Base-by-base conservation (phyloP, 2,113 vertebrate genomes). In the Ophthalmolycus amberensis region DNA sequence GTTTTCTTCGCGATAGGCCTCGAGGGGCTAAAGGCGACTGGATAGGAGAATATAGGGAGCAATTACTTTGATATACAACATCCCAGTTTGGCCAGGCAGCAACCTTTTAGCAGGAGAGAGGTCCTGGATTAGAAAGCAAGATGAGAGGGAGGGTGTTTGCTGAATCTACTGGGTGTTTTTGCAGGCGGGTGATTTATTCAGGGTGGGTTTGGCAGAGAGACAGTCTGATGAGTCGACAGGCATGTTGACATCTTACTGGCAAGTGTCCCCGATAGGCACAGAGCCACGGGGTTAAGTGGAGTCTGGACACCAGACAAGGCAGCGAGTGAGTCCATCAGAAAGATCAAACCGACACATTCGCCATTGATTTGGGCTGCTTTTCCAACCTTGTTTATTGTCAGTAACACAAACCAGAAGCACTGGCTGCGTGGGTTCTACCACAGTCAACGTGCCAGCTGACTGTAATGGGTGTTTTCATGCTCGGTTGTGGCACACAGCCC, bases 11-110 rank as follows among this genome's bases (percentile, higher is more conserved):
- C 22, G 63, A 34, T 34, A 22, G 42, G 29, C 70, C 78, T 76
- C 50, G 5, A 46, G 27, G 63, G 69, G 60, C 48, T 4, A 69
- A 71, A 68, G 0, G 11, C 2, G 22, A 68, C 44, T 20, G 44
- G 42, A 68, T 34, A 16, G 38, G 16, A 65, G 32, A 63, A 75
- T 72, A 69, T 50, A 44, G 46, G 34, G 44, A 75, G 70, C 70
- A 68, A n/a, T 80, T 75, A 69, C 83, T 85, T 77, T 78, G 73
- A 83, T 71, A 75, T 63, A 82, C 32, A 29, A 5, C 80, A 40
- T 68, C 77, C n/a, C 58, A 56, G 70, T 78, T 63, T 12, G 58
- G 65, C 70, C 27, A 54, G 65, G 32, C 52, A 9, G 38, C 58
- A 27, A 48, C 37, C 12, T 4, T 29, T 38, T 34, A 40, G 70